Base-by-base conservation (phyloP, 1,140 invertebrate species). In the Parasteatoda tepidariorum region DNA sequence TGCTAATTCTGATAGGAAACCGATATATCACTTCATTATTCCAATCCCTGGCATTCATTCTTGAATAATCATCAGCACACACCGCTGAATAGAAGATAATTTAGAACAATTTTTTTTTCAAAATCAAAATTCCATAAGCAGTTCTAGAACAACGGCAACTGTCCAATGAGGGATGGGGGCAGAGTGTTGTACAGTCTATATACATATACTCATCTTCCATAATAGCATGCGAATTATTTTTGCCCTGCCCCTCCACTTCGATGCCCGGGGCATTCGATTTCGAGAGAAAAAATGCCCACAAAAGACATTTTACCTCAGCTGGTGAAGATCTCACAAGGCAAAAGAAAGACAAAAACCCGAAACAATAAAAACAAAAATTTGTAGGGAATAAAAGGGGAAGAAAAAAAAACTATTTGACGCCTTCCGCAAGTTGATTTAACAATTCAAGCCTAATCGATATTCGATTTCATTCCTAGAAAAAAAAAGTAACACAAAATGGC, bases 361-460 rank as follows among this genome's bases (percentile, higher is more conserved):
- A 38, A 64, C 24, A 64, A 26, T 33, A 79, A 57, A 66, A 79
- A 41, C 41, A 33, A 68, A 68, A 68, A 28, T 41, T 15, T 33
- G n/a, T 0, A 15, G 7, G 22, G 3, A 48, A 48, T 48, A 48
- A 18, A 48, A 48, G 38, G 9, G 38, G 38, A 48, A 48, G 18
- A 15, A 76, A 64, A 64, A 64, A 62, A 64, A 18, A 64, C 26
- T 79, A 57, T 79, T 54, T 68, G 64, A 57, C 76, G 64, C 76
- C 76, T 59, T 55, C 64, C 62, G 76, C 76, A 79, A 79, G 76
- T 79, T 79, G 76, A 79, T 79, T 79, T 79, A 79, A 79, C 76
- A 79, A 79, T 79, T 79, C 76, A 79, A 79, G 62, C 33, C 62
- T 79, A 79, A 79, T 79, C 76, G 76, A 79, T 79, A 79, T 79